A percentile compares a stretch with the other conserved stretches of the same genome.
Evolutionary conservation across 2,113 vertebrate genomes (phyloP).

Genomic region (Tragulus kanchil): DNA sequence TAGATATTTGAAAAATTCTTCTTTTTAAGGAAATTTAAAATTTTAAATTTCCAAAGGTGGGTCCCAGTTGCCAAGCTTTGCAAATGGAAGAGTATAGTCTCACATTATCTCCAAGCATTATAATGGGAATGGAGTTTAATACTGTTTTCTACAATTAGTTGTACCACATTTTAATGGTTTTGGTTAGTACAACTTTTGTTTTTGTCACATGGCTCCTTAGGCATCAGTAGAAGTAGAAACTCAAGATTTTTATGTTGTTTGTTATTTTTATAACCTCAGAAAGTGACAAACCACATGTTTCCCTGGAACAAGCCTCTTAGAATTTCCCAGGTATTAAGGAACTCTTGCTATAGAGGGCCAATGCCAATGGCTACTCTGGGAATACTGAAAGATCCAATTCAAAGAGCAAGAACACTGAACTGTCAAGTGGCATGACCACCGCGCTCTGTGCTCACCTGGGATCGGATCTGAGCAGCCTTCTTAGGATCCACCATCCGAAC

Average conservation of each 20-base stretch:
- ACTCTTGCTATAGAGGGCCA: not conserved
- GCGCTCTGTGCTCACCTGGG: slow-evolving; percentile 90
- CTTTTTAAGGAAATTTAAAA: not conserved
- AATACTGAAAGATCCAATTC: not conserved
- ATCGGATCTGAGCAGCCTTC: slow-evolving; percentile 98
- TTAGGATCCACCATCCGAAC: slow-evolving; percentile 99
- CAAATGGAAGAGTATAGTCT: not conserved
- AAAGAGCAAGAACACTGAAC: not conserved
- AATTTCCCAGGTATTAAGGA: not conserved
- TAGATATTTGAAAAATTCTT: not conserved
- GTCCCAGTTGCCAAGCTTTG: not conserved
- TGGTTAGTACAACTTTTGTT: not conserved
- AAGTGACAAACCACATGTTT: not conserved
- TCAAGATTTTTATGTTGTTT: not conserved
- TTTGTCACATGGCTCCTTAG: slow-evolving; percentile 4
- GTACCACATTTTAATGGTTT: not conserved
- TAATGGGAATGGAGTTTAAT: not conserved
- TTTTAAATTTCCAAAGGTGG: not conserved
- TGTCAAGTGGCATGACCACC: accelerated
- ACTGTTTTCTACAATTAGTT: not conserved
- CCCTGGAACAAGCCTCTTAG: not conserved
- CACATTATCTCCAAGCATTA: not conserved
- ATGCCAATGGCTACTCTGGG: not conserved
- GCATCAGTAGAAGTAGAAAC: not conserved
- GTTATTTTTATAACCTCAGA: not conserved